phyloP scores from a whole-genome alignment of 2,888 invertebrate species.

The Tethea ocularis region DNA sequence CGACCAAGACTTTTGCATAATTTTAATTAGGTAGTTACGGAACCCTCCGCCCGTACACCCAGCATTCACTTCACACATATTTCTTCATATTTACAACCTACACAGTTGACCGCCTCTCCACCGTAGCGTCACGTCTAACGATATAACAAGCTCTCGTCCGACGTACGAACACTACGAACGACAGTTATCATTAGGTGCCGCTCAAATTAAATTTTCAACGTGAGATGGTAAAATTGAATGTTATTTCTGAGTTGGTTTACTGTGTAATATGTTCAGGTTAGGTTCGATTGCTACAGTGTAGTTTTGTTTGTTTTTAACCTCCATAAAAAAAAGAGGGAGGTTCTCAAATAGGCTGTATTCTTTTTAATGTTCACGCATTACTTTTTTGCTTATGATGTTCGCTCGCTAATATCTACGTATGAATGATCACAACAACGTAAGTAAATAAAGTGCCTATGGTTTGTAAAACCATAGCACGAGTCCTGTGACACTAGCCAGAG shows the following conservation, averaged over 20 bases:
- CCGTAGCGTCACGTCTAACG: constrained; percentile 37
- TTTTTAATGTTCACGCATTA: no score
- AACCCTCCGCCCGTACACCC: not conserved
- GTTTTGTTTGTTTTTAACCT: constrained; percentile 11
- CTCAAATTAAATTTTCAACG: constrained; percentile 6
- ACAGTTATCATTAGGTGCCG: constrained; percentile 12
- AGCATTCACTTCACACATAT: constrained; percentile 11
- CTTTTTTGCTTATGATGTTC: no score
- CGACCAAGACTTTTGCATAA: not conserved
- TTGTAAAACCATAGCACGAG: no score
- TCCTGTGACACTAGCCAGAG: no score
- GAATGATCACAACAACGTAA: no score
- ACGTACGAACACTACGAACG: constrained; percentile 18
- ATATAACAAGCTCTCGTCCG: constrained; percentile 30
- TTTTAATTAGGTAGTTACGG: constrained; percentile 1
- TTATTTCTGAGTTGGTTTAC: not conserved
- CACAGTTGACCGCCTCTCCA: constrained; percentile 31
- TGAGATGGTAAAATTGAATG: not conserved
- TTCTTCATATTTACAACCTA: constrained; percentile 15
- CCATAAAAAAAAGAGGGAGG: no score
- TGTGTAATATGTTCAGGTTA: not conserved
- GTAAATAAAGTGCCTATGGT: no score
- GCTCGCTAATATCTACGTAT: no score
- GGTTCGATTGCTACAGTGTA: not conserved
- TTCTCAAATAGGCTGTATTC: no score